Evolutionary conservation across 2,888 invertebrate species (phyloP).

Genomic region (Hemicrepidius hirtus): DNA sequence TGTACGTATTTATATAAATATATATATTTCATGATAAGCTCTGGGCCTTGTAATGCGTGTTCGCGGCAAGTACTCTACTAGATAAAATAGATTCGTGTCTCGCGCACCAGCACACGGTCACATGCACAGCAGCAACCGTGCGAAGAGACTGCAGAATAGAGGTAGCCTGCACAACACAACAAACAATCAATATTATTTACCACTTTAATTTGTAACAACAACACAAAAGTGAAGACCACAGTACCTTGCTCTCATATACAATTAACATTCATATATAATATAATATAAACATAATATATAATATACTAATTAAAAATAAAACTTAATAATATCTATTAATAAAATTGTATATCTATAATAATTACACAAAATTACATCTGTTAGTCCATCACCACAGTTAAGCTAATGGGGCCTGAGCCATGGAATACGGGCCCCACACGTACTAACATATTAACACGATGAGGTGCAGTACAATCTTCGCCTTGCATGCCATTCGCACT

Average conservation of each 20-base stretch:
- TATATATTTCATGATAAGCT: constrained; percentile 69
- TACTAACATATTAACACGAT: constrained; percentile 55
- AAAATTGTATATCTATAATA: constrained; percentile 60
- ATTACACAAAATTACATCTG: constrained; percentile 70
- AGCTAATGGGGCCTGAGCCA: constrained; percentile 63
- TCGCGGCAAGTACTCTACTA: constrained; percentile 65
- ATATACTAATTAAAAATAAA: constrained; percentile 67
- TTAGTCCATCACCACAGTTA: constrained; percentile 72
- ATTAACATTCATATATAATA: constrained; percentile 63
- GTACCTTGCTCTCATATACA: constrained; percentile 68
- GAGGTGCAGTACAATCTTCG: constrained; percentile 57
- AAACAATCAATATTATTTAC: constrained; percentile 63
- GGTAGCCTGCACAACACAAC: constrained; percentile 67
- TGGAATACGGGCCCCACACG: constrained; percentile 49
- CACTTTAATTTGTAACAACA: constrained; percentile 64
- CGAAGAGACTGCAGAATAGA: constrained; percentile 61
- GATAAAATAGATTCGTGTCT: constrained; percentile 61
- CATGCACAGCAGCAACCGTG: constrained; percentile 57
- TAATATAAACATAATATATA: constrained; percentile 63
- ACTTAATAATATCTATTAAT: constrained; percentile 57
- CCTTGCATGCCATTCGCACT: constrained; percentile 45
- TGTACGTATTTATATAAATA: constrained; percentile 70
- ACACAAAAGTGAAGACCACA: constrained; percentile 67
- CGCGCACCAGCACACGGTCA: constrained; percentile 61
- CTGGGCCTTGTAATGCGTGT: constrained; percentile 65